Evolutionary conservation across 2,113 vertebrate species (phyloP), one percentile per base, ranked within the genome.

Genomic region (Tenrec ecaudatus): DNA sequence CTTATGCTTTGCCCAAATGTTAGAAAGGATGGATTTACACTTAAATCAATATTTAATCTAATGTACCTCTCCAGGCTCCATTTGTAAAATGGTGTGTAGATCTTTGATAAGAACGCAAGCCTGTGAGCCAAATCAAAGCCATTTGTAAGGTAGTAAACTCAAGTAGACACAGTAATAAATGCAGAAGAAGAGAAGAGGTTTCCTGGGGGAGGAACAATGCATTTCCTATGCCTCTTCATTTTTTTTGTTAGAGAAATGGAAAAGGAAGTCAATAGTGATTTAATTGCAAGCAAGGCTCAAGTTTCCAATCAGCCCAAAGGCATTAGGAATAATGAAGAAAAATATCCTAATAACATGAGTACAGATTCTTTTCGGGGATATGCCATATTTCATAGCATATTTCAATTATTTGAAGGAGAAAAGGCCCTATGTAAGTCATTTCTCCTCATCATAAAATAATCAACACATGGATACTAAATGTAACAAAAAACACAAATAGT

Each of bases 11-110:
- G 86, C 33, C 86, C 90, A 92, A 81, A 91, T 87, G 73, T 77
- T 91, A 88, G 86, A 82, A 83, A 29, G 77, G 68, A 81, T 69
- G 25, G 77, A 89, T 93, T 96, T 95, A 90, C 29, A 90, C 81
- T 92, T 89, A 88, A 95, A 93, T 96, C 93, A 96, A 93, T 96
- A 95, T 92, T 95, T 92, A 93, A 96, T 96, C 92, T 94, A 86
- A 77, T 76, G 88, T 89, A 87, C 77, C 87, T 82, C 66, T 89
- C 84, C 75, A 87, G 60, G 86, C 53, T 95, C 81, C 31, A 69
- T 95, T 93, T 95, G 86, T 90, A 95, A 95, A 95, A 79, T 89
- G 12, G 7, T 86, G 80, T 87, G 71, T 83, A 86, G 83, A 89
- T 95, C 87, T 91, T 86, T 73, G 92, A 89, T 93, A 85, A 92